Conservation (phyloP, 2,113 vertebrate species). For the Sceloporus undulatus region DNA sequence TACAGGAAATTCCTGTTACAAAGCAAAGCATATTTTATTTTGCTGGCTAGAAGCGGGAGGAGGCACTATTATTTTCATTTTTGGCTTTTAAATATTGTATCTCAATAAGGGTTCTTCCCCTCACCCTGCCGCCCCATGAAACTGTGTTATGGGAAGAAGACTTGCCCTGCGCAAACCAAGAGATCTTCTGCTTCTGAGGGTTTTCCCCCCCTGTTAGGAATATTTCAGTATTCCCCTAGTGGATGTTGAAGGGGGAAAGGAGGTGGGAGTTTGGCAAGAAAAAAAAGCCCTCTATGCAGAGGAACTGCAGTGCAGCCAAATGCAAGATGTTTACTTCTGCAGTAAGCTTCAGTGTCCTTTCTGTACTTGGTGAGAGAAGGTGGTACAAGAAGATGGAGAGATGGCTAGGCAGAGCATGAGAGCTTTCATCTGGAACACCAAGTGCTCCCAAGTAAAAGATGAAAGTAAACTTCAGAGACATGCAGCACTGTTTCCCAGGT, state of each 20-base stretch:
- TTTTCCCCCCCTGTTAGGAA: not conserved
- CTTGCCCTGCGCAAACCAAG: not conserved
- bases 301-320: slow-evolving; percentile 14
- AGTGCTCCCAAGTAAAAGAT: not conserved
- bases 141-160: not conserved
- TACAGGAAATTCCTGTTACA: slow-evolving; percentile 73
- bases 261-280: not conserved
- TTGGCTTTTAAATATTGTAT: slow-evolving; percentile 6
- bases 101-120: not conserved
- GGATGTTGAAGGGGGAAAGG: not conserved
- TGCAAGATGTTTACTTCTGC: not conserved
- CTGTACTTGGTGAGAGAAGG: not conserved
- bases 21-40: slow-evolving; percentile 67
- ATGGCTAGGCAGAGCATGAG: not conserved
- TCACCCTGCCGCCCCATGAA: not conserved
- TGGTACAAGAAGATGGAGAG: too few species aligned
- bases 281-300: not conserved
- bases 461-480: not conserved
- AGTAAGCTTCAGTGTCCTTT: not conserved
- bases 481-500: not conserved
- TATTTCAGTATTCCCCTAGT: not conserved
- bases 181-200: not conserved
- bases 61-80: not conserved
- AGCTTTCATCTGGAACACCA: not conserved
- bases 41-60: slow-evolving; percentile 10